Percentiles rank a stretch among this genome's conserved stretches.
Conservation (phyloP, 2,888 invertebrate species). For the Cryptus armator region DNA sequence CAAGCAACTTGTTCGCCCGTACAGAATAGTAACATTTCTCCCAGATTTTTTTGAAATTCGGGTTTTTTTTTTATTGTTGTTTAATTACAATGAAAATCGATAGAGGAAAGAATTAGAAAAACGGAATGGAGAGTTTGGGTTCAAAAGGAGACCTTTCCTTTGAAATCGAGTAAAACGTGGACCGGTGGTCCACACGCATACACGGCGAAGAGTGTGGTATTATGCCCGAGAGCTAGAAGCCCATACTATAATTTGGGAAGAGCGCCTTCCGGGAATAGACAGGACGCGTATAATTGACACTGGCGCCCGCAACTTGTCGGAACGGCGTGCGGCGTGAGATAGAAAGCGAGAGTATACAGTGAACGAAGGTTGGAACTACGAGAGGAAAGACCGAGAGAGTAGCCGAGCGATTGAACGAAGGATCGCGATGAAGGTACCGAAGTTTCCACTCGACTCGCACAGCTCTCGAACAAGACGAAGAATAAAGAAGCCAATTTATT, state of each 20-base stretch:
- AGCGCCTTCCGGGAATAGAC: constrained; percentile 80
- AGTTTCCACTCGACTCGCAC: constrained; percentile 35
- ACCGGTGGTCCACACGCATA: neutral
- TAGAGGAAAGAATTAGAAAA: too few species aligned
- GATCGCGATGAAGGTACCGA: constrained; percentile 17
- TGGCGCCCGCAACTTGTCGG: constrained; percentile 75
- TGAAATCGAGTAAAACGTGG: too few species aligned
- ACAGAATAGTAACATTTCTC: too few species aligned
- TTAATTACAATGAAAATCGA: too few species aligned
- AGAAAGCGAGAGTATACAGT: constrained; percentile 23
- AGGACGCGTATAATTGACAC: constrained; percentile 79
- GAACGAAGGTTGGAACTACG: constrained; percentile 1
- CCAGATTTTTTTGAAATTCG: too few species aligned
- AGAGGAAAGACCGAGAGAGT: constrained; percentile 30
- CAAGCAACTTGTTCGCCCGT: too few species aligned
- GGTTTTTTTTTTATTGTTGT: too few species aligned
- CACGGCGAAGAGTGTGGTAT: constrained; percentile 1
- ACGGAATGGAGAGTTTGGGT: too few species aligned
- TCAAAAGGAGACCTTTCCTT: too few species aligned
- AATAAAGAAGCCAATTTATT: constrained; percentile 66
- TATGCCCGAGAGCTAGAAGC: constrained; percentile 35
- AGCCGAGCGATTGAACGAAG: constrained; percentile 2
- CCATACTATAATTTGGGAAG: constrained; percentile 75
- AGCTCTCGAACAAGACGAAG: constrained; percentile 41
- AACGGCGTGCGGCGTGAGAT: neutral